These are phyloP conservation scores for Dendrolimus kikuchii DNA, from an alignment of 1,140 invertebrate species.

Conservation along the genomic window DNA sequence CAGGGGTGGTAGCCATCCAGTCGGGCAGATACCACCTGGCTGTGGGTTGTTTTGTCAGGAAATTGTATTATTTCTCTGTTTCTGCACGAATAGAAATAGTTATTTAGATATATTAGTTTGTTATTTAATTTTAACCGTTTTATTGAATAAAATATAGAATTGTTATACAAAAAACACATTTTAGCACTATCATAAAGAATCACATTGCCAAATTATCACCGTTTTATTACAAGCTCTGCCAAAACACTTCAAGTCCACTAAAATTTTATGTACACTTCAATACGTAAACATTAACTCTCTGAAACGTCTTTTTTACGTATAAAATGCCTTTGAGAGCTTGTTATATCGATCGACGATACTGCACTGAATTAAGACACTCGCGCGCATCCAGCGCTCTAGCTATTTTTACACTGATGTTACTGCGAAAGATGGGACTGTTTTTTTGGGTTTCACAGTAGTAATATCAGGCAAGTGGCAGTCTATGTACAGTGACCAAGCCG, in stretches of 20 bases:
- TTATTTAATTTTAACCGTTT: too few relatives aligned
- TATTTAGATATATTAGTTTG: too few relatives aligned
- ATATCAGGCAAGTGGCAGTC: too few relatives aligned
- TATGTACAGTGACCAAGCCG: too few relatives aligned
- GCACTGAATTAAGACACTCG: conserved; percentile 10
- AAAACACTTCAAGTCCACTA: conserved; percentile 6
- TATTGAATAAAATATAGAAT: too few relatives aligned
- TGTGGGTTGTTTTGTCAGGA: too few relatives aligned
- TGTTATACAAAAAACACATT: background rate
- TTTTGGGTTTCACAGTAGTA: background rate
- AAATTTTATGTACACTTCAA: conserved; percentile 1
- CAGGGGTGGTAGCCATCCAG: too few relatives aligned
- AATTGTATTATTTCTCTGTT: too few relatives aligned
- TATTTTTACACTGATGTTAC: conserved; percentile 12
- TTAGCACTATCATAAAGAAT: background rate
- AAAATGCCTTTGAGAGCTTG: conserved; percentile 6
- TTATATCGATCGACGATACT: conserved; percentile 11
- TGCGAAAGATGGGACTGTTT: conserved; percentile 14
- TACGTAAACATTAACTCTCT: conserved; percentile 2
- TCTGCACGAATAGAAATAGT: too few relatives aligned
- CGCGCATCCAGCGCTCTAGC: conserved; percentile 5
- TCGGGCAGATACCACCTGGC: too few relatives aligned
- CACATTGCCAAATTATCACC: background rate
- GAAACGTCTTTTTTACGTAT: conserved; percentile 4
- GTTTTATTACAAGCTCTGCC: background rate